Conservation (phyloP, 2,888 invertebrate species). For the Campoplex nolae region DNA sequence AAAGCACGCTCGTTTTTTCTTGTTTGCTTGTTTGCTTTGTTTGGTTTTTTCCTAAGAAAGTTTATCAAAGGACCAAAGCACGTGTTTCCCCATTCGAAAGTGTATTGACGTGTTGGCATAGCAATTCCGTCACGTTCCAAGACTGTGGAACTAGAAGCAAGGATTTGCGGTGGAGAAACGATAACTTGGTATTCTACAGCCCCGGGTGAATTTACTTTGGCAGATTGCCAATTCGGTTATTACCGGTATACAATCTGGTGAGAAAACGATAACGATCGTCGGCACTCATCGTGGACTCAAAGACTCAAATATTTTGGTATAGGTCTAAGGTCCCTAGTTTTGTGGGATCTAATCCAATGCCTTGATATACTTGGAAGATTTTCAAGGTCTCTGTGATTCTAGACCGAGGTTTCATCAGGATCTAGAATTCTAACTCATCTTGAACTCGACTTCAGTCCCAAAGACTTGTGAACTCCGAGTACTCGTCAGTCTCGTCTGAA, state of each 20-base stretch:
- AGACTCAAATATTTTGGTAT: background rate
- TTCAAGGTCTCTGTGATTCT: background rate
- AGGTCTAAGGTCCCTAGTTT: background rate
- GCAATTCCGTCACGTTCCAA: conserved; percentile 10
- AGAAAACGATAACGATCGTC: background rate
- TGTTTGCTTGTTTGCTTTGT: background rate
- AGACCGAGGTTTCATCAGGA: background rate
- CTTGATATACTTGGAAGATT: background rate
- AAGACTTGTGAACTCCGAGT: background rate
- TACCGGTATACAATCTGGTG: conserved; percentile 11
- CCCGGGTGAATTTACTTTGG: background rate
- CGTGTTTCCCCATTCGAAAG: background rate
- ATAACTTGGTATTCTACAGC: conserved; percentile 5
- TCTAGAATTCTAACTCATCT: background rate
- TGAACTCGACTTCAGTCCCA: background rate
- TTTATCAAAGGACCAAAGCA: background rate
- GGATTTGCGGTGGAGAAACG: background rate
- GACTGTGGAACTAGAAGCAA: background rate
- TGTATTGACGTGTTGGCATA: conserved; percentile 5
- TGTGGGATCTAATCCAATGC: background rate
- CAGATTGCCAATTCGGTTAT: conserved; percentile 37
- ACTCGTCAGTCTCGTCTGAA: background rate
- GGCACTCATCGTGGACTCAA: background rate
- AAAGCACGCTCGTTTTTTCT: background rate
- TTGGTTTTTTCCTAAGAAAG: background rate